These are phyloP conservation scores for Nephrocerus scutellatus DNA, from an alignment of 2,888 invertebrate genomes.

Conservation along the genomic window DNA sequence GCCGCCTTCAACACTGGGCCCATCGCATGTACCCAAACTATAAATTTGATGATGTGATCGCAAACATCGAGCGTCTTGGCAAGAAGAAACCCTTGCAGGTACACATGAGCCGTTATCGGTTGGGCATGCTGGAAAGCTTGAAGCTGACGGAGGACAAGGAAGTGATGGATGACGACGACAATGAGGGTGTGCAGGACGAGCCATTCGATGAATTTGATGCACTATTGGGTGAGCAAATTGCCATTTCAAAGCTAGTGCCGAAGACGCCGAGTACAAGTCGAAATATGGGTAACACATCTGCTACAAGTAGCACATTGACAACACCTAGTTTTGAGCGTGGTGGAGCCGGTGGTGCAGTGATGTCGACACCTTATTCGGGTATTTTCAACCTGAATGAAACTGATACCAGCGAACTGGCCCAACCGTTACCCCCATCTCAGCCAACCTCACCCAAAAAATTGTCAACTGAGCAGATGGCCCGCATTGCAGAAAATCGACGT, in stretches of 20 bases:
- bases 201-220: constrained; percentile 60
- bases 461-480: constrained; percentile 59
- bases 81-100: constrained; percentile 71
- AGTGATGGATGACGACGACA: constrained; percentile 48
- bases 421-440: constrained; percentile 35
- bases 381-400: constrained; percentile 16
- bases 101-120: constrained; percentile 57
- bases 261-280: constrained; percentile 32
- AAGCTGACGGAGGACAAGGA: constrained; percentile 42
- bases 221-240: constrained; percentile 58
- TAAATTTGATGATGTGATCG: constrained; percentile 77
- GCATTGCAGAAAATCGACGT: constrained; percentile 61
- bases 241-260: constrained; percentile 48
- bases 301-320: constrained; percentile 24
- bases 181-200: constrained; percentile 37
- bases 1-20: constrained; percentile 86
- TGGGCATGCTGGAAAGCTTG: constrained; percentile 47
- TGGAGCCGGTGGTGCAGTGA: constrained; percentile 30
- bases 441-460: constrained; percentile 36
- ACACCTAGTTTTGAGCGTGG: constrained; percentile 36
- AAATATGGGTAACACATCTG: constrained; percentile 9
- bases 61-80: constrained; percentile 74
- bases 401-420: constrained; percentile 34
- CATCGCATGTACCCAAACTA: constrained; percentile 86
- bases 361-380: constrained; percentile 36